Base-by-base conservation (phyloP, 2,797 vertebrate genomes). In the Triplophysa yarkandensis region DNA sequence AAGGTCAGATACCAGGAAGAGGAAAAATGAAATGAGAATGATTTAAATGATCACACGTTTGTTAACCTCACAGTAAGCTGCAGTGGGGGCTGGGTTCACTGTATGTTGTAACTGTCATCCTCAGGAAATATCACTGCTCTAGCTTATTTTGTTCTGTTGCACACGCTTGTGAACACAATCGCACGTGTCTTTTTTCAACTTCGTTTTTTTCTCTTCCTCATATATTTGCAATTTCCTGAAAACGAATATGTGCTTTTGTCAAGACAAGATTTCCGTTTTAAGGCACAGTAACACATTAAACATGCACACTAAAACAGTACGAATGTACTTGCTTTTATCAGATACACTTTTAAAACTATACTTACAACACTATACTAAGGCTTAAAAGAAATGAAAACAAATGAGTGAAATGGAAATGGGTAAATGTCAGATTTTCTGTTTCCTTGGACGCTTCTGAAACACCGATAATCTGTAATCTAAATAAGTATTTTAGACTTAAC, bases 61-160 rank as follows among this genome's bases (percentile, higher is more conserved):
- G 28, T 58, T 58, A 19, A 28, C 36, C 36, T 73, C 64, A 0
- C 13, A n/a, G 48, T n/a, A n/a, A n/a, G n/a, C n/a, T n/a, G n/a
- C 63, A 46, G 41, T 61, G 62, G 39, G 66, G 43, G 71, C 23
- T 60, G 23, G 39, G 14, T 2, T 25, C 32, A 58, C 6, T 43
- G 6, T 39, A 55, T 57, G 61, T 55, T 65, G 25, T 55, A 73
- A 77, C 30, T 28, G 52, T 27, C 55, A 17, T 11, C 21, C 13
- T 72, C 52, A 78, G 78, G 73, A 80, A 76, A 69, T 74, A 27
- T 27, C 67, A 48, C 70, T 74, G 46, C 76, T 63, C 52, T 70
- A 27, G 28, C 41, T 14, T 44, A 65, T 55, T 46, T 43, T 11
- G 52, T 28, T 71, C 41, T 48, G 3, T 6, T 7, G 16, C 0